These are phyloP conservation scores for Monopterus albus DNA, from an alignment of 2,113 vertebrate species.

Conservation along the genomic window DNA sequence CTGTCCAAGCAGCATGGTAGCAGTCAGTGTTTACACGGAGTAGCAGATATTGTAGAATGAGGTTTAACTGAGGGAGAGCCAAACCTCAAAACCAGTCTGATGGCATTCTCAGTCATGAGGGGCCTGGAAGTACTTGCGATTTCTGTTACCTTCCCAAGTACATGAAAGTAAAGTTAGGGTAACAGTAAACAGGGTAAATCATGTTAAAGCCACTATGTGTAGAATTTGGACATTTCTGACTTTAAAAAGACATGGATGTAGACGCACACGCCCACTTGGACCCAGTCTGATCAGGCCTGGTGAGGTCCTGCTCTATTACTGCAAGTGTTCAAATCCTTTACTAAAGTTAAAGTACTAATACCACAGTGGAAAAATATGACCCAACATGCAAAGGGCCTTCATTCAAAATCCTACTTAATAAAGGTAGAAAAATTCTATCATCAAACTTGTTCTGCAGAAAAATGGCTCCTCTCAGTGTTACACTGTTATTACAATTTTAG, in stretches of 20 bases:
- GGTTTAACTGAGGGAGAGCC: too few relatives aligned
- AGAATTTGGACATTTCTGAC: neutral
- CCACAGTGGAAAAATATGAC: too few relatives aligned
- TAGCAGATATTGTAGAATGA: constrained; percentile 50
- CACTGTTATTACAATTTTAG: too few relatives aligned
- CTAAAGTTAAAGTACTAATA: neutral
- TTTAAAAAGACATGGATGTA: neutral
- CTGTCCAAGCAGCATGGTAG: constrained; percentile 55
- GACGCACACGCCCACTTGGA: neutral
- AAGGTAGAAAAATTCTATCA: neutral
- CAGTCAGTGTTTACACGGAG: constrained; percentile 70
- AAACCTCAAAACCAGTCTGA: neutral
- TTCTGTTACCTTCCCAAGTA: constrained; percentile 55
- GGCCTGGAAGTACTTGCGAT: constrained; percentile 1
- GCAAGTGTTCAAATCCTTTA: neutral
- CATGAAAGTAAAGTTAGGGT: constrained; percentile 61
- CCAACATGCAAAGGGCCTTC: neutral
- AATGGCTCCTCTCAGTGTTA: too few relatives aligned
- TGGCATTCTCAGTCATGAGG: constrained; percentile 1
- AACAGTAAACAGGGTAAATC: constrained; percentile 55
- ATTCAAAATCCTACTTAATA: neutral
- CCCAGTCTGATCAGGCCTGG: neutral
- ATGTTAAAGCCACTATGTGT: constrained; percentile 49
- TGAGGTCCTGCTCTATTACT: neutral
- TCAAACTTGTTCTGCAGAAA: too few relatives aligned